These are phyloP conservation scores for Cinclus cinclus DNA, from an alignment of 2,113 vertebrate species.

Conservation along the genomic window DNA sequence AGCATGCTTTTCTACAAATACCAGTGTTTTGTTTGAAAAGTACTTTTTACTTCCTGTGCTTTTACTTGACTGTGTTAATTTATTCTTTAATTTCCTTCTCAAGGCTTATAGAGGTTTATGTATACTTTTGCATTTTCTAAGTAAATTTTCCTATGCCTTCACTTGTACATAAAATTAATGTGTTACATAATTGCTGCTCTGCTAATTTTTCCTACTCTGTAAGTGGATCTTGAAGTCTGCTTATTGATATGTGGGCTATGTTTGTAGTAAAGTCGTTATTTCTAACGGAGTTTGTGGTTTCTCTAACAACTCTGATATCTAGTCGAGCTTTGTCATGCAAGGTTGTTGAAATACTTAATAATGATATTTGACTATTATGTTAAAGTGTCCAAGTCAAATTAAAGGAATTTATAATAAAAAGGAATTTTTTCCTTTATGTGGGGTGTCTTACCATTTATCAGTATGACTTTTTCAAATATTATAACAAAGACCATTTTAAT, in stretches of 20 bases:
- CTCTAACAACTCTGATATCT: not conserved
- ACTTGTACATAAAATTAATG: not conserved
- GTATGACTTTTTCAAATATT: not conserved
- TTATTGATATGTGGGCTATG: not conserved
- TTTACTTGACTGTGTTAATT: not conserved
- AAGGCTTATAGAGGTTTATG: not conserved
- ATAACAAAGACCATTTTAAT: not conserved
- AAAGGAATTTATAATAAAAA: not conserved
- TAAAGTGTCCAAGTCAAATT: not conserved
- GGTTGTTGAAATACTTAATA: not conserved
- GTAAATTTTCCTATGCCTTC: not conserved
- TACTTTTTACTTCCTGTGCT: not conserved
- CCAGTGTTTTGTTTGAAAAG: not conserved
- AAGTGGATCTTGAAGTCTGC: not conserved
- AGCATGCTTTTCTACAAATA: not conserved
- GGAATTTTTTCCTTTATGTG: not conserved
- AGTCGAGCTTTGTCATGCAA: not conserved
- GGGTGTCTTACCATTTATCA: not conserved
- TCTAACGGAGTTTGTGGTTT: not conserved
- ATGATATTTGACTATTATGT: not conserved
- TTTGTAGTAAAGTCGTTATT: not conserved
- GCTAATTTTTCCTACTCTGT: not conserved
- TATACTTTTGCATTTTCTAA: not conserved
- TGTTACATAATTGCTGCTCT: not conserved
- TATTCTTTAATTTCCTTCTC: not conserved